Evolutionary conservation across 1,140 invertebrate species (phyloP).

Genomic region (Tetramorium parvispinum): DNA sequence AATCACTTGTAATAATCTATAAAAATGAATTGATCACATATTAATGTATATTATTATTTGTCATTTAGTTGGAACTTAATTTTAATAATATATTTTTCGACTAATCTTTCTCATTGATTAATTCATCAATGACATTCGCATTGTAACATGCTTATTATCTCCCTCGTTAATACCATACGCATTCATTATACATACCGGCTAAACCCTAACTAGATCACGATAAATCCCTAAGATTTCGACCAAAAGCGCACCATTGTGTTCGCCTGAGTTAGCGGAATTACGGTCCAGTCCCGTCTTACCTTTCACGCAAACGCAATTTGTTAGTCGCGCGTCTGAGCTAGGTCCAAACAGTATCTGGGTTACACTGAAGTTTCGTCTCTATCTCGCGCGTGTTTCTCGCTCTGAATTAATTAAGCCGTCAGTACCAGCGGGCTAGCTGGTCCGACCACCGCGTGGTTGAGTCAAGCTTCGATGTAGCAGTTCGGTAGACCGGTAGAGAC

Average conservation of each 20-base stretch:
- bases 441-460: constrained; percentile 60
- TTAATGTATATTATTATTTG: not conserved
- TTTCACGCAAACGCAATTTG: constrained; percentile 55
- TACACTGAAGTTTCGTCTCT: constrained; percentile 62
- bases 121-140: not conserved
- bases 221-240: constrained; percentile 48
- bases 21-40: not conserved
- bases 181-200: constrained; percentile 1
- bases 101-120: not conserved
- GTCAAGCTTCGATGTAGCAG: constrained; percentile 63
- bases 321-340: constrained; percentile 57
- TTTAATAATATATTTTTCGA: not conserved
- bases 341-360: constrained; percentile 62
- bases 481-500: constrained; percentile 56
- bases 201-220: constrained; percentile 39
- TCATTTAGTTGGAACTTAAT: not conserved
- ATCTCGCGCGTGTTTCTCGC: constrained; percentile 54
- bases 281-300: constrained; percentile 35
- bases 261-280: constrained; percentile 69
- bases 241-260: constrained; percentile 62
- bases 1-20: not conserved
- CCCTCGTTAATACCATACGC: not conserved
- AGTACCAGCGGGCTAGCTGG: constrained; percentile 55
- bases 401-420: constrained; percentile 73
- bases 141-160: not conserved